phyloP scores from a whole-genome alignment of 1,140 invertebrate genomes.

The Drosophila chauvacae region DNA sequence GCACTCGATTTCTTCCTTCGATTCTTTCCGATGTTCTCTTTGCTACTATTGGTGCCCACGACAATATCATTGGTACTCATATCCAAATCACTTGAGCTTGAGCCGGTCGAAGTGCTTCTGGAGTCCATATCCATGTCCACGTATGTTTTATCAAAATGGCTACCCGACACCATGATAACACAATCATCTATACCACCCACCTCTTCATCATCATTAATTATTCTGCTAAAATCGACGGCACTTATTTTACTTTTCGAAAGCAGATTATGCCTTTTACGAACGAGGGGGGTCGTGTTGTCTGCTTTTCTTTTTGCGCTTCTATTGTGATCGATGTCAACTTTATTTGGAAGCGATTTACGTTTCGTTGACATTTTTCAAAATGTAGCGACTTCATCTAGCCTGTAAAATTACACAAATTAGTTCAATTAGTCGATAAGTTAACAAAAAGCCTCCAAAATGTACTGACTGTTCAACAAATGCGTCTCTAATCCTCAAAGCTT shows the following conservation, averaged over 20 bases:
- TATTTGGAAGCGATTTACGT: constrained; percentile 15
- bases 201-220: background rate
- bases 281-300: background rate
- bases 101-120: constrained; percentile 3
- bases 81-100: constrained; percentile 2
- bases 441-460: no score
- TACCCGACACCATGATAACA: constrained; percentile 7
- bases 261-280: background rate
- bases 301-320: background rate
- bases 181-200: background rate
- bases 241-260: background rate
- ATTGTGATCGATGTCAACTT: constrained; percentile 9
- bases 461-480: no score
- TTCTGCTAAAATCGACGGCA: background rate
- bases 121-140: constrained; percentile 4
- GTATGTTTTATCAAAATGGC: constrained; percentile 6
- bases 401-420: background rate
- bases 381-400: background rate
- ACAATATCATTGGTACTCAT: background rate
- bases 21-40: background rate
- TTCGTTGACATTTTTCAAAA: constrained; percentile 9
- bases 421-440: background rate
- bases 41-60: background rate
- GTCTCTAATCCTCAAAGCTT: no score
- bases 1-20: constrained; percentile 3